phyloP scores from a whole-genome alignment of 2,797 vertebrate species.

The Pelochelys cantorii region DNA sequence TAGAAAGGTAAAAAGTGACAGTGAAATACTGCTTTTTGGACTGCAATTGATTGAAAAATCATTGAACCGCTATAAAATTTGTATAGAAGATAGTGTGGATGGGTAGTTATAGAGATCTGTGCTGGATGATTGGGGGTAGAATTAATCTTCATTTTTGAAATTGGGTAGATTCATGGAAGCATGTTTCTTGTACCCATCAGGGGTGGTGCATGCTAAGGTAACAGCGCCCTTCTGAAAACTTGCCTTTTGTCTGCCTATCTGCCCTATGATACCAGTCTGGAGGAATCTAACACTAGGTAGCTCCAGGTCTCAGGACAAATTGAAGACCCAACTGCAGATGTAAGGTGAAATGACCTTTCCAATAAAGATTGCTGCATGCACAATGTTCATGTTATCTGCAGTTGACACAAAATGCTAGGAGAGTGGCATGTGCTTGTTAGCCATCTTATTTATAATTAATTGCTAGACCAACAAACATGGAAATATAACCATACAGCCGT shows the following conservation, averaged over 20 bases:
- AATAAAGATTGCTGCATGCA: not conserved
- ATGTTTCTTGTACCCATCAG: not conserved
- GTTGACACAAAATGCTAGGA: not conserved
- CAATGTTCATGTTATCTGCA: not conserved
- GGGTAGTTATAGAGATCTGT: not conserved
- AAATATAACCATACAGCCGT: not conserved
- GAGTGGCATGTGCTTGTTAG: not conserved
- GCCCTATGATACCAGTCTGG: not conserved
- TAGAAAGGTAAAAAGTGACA: not conserved
- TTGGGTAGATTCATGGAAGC: not conserved
- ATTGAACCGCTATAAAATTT: not conserved
- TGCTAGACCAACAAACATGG: not conserved
- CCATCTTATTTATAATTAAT: not conserved
- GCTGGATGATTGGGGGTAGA: not conserved
- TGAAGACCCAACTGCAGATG: not conserved
- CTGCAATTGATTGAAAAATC: too few relatives aligned
- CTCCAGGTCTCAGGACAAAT: not conserved
- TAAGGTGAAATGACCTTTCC: not conserved
- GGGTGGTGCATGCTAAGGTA: not conserved
- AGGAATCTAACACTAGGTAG: not conserved
- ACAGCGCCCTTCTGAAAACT: not conserved
- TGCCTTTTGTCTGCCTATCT: not conserved
- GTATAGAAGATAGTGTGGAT: not conserved
- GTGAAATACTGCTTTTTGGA: not conserved
- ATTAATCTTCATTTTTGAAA: not conserved